These are phyloP conservation scores for Tiliacea aurago DNA, from an alignment of 2,888 invertebrate species.

Conservation along the genomic window DNA sequence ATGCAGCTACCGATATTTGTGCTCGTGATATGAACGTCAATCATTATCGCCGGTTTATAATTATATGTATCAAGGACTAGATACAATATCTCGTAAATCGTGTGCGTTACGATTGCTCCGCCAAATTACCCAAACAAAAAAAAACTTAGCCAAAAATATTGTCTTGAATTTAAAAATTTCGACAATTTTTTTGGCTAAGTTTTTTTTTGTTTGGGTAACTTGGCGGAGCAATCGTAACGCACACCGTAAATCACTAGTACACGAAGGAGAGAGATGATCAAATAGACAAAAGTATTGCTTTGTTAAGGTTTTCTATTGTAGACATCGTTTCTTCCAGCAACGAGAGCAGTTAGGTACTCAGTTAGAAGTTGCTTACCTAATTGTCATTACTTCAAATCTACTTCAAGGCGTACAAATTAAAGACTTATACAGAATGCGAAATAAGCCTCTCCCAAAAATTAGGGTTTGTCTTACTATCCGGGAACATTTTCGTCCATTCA, in stretches of 20 bases:
- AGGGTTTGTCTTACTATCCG: no score
- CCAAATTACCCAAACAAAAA: no score
- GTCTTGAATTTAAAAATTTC: no score
- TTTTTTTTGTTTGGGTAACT: no score
- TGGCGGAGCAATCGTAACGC: no score
- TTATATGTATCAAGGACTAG: conserved; percentile 50
- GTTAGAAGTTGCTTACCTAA: neutral
- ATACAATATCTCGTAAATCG: no score
- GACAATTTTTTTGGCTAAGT: no score
- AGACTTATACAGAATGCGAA: neutral
- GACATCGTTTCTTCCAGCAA: neutral
- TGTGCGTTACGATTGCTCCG: no score
- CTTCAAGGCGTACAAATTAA: neutral
- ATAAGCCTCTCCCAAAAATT: neutral
- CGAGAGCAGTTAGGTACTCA: neutral
- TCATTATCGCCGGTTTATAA: conserved; percentile 63
- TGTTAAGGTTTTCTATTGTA: neutral
- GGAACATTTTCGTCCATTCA: neutral
- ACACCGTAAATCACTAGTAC: conserved; percentile 16
- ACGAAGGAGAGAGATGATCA: conserved; percentile 23
- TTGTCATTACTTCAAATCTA: neutral
- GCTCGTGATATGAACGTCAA: conserved; percentile 82
- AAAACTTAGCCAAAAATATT: no score
- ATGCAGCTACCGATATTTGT: conserved; percentile 79
- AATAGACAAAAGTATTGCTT: neutral